Base-by-base conservation (phyloP, 2,797 vertebrate species). In the Fistularia commersonii region DNA sequence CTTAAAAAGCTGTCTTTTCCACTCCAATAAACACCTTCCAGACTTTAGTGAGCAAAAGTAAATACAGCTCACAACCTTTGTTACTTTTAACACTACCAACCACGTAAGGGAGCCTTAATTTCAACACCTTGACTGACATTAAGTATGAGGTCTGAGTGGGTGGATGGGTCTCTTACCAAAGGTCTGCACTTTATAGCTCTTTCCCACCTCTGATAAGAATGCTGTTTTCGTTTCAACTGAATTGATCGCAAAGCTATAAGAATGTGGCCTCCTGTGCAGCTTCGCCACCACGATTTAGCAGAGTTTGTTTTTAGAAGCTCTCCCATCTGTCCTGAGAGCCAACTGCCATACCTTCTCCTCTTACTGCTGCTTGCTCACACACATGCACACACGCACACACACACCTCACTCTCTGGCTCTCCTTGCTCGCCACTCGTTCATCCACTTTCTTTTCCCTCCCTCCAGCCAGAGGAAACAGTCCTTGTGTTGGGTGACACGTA, bases 131-230 rank as follows among this genome's bases (percentile, higher is more conserved):
- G 3, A 32, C 2, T 7, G 44, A 46, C 23, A 6, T 41, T 38
- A 32, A 15, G 15, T 35, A n/a, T 1, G 5, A 2, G 8, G 8
- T 41, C 41, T 14, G 8, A 42, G n/a, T 36, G 12, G 8, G 3
- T 13, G 13, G 6, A 14, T 32, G 41, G 7, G n/a, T 11, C 46
- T 74, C 88, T 89, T 82, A 91, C 90, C 90, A 82, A 39, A 54
- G 79, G 74, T 83, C 84, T 80, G 74, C 90, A 89, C 79, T 89
- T 92, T 87, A 89, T 89, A 73, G 62, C 48, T 69, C 44, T 63
- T 58, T 51, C 57, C 72, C 50, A 69, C 39, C 0, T 52, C 34
- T 40, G 32, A 55, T 63, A 15, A 41, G 37, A 33, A 50, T 8
- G 1, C 8, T 33, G 8, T 40, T 49, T 41, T 32, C 0, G 1